Base-by-base conservation (phyloP, 2,797 vertebrate genomes). In the Betta splendens region DNA sequence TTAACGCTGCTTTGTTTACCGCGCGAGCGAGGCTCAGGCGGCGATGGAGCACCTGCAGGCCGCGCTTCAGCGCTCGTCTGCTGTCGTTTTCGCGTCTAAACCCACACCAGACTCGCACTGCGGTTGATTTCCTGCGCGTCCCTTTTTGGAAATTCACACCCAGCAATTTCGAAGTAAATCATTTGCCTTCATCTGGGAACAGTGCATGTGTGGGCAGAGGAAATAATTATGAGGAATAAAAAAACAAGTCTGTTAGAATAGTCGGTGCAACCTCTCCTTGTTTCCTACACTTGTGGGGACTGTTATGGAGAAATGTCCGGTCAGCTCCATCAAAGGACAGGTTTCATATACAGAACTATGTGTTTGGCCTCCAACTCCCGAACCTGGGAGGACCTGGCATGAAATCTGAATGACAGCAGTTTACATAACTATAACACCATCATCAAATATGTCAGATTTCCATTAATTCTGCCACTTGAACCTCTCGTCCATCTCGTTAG, bases 401-500 rank as follows among this genome's bases (percentile, higher is more conserved):
- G n/a, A 67, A 48, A 47, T 40, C 36, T 39, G 31, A 49, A 31
- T 25, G 53, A 35, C 38, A 37, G 48, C 20, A 1, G 46, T 59
- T 66, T 64, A 42, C 45, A 48, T 17, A 50, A 76, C 38, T 51
- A 53, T 55, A 52, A 16, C 35, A 15, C n/a, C 20, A 65, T 66
- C 54, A 63, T 55, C 65, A 51, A 70, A 61, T 43, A 55, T 53
- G 49, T 23, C 46, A 50, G 59, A 69, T 55, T 67, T 68, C 18
- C 53, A 77, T 72, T 62, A 48, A 56, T 53, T 22, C 48, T 33
- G 10, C 46, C 55, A 47, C 56, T 46, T 48, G 59, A 61, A 32
- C 32, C 65, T 70, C 64, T 82, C 21, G 15, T 69, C 51, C 35
- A 53, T 53, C 62, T 56, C 12, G 67, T 80, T 26, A 64, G 35